Base-by-base conservation (phyloP, 2,797 vertebrate species). In the Coregonus suidteri region DNA sequence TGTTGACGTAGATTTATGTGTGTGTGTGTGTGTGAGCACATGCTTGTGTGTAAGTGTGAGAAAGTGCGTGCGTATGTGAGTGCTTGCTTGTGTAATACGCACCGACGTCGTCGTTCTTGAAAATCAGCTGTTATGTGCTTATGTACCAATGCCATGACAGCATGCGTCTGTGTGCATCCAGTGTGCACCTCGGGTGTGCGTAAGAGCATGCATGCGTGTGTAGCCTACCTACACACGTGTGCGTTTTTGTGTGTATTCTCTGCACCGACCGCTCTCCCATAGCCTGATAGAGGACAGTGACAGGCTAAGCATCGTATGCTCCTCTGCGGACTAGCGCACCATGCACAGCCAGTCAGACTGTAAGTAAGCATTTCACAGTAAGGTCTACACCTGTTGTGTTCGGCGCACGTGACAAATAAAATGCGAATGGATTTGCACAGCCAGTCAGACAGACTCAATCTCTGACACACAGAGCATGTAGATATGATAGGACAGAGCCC, bases 1-100 rank as follows among this genome's bases (percentile, higher is more conserved):
- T 20, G 20, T 76, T 54, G 73, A 64, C 13, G 11, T 72, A 80
- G 64, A 71, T 47, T 6, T 51, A 71, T 0, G 70, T 76, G 75
- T 68, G 65, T 59, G 51, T 59, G 71, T 54, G 71, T 73, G 71
- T 73, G 35, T 62, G 54, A 56, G 72, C 54, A 53, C 54, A 30
- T 4, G 54, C 34, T 3, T 73, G 71, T 34, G 9, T 73, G 25
- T 59, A 25, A 18, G 71, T 71, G 35, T 53, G 37, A 34, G 31
- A 34, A 3, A 34, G 77, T 3, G 41, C 56, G 64, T 13, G 37
- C 37, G 37, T 6, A 41, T 41, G 37, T 9, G 41, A 47, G 41
- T 13, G 9, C 41, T 47, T 47, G 41, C 41, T 47, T 47, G 41
- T 47, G 41, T 47, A 3, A 13, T 47, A 47, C 9, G 3, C 41